Conservation (phyloP, 2,113 vertebrate species). For the Acanthisitta chloris region DNA sequence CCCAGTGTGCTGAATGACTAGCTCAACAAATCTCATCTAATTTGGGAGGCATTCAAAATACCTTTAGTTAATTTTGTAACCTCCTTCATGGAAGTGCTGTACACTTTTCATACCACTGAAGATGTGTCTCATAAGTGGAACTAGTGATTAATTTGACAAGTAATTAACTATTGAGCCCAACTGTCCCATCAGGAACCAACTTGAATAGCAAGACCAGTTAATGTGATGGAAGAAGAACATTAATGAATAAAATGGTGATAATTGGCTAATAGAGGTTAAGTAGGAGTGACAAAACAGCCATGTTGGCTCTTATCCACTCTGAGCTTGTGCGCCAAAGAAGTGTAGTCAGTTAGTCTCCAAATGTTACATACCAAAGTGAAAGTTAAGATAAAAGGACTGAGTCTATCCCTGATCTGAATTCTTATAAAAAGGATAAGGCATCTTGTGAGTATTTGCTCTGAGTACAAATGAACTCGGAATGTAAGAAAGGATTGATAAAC, state of each 20-base stretch:
- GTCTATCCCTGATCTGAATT: background rate
- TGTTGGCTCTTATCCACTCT: background rate
- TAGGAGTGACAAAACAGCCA: background rate
- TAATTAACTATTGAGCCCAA: conserved; percentile 54
- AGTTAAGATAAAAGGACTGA: conserved; percentile 25
- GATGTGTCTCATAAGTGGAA: conserved; percentile 28
- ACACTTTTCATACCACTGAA: conserved; percentile 12
- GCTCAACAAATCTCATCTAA: background rate
- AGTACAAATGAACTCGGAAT: background rate
- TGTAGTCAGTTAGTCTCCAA: background rate
- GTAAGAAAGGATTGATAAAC: conserved; percentile 8
- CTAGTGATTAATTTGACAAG: conserved; percentile 45
- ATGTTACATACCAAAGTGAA: background rate
- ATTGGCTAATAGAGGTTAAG: background rate
- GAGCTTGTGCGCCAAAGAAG: background rate
- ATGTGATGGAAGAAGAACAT: background rate
- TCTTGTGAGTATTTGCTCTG: background rate
- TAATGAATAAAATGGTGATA: conserved; percentile 35
- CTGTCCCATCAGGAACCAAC: conserved; percentile 36
- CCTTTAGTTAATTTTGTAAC: background rate
- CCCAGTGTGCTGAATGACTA: background rate
- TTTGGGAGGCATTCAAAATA: conserved; percentile 21
- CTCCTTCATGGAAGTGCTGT: conserved; percentile 18
- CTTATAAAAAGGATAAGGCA: background rate
- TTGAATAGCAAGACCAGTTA: background rate